Conservation (phyloP, 2,888 invertebrate genomes). For the Melipona bicolor region DNA sequence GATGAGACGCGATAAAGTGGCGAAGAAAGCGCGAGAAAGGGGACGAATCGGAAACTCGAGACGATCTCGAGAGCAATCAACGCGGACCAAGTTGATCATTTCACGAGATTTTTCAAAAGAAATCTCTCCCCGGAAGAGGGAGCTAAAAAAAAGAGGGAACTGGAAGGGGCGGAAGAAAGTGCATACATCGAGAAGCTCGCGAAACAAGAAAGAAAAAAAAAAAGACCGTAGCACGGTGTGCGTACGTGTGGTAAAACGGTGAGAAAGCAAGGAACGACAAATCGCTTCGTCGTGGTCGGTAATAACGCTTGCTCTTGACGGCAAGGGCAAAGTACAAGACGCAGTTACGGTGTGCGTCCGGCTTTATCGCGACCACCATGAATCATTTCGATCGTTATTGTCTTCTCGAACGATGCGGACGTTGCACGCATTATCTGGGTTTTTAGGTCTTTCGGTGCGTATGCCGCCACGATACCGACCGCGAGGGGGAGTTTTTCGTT, state of each 20-base stretch:
- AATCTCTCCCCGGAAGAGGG: background rate
- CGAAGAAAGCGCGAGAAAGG: background rate
- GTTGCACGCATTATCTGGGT: conserved; percentile 64
- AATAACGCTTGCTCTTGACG: conserved; percentile 32
- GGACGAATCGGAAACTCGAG: background rate
- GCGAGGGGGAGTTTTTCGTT: background rate
- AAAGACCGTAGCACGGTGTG: too few relatives aligned
- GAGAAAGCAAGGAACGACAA: background rate
- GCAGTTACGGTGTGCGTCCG: conserved; percentile 78
- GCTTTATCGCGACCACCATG: conserved; percentile 79
- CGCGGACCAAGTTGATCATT: background rate
- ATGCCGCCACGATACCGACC: background rate
- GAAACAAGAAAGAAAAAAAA: too few relatives aligned
- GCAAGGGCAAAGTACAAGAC: conserved; percentile 80
- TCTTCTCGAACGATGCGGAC: conserved; percentile 66
- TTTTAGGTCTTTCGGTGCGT: conserved; percentile 59
- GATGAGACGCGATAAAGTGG: background rate
- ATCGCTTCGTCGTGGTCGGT: conserved; percentile 3
- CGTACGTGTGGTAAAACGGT: background rate
- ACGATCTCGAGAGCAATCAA: background rate
- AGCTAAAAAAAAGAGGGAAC: too few relatives aligned
- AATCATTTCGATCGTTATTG: conserved; percentile 80
- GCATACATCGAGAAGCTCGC: background rate
- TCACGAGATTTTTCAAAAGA: background rate
- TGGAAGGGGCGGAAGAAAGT: background rate